These are phyloP conservation scores for Catharus bicknelli DNA, from an alignment of 2,113 vertebrate species.

Conservation along the genomic window DNA sequence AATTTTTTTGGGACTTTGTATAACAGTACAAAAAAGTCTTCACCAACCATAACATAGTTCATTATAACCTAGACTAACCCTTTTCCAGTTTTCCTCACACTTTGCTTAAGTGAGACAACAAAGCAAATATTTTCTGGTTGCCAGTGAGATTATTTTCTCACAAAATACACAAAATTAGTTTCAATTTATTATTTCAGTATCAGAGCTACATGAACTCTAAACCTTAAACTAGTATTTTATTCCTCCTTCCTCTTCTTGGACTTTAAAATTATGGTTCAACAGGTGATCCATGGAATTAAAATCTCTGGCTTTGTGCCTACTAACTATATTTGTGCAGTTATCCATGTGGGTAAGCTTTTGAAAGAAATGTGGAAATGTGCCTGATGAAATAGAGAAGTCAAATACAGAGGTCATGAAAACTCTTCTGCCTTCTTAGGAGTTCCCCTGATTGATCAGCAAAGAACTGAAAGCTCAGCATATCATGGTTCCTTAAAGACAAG, in stretches of 20 bases:
- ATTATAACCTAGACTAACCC: background rate
- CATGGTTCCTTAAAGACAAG: fast-evolving
- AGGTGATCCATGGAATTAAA: background rate
- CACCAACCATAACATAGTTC: background rate
- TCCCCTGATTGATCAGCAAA: slow-evolving; percentile 21
- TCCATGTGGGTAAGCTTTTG: background rate
- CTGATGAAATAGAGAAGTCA: background rate
- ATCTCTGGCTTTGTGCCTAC: background rate
- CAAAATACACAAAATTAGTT: background rate
- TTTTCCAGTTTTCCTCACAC: background rate
- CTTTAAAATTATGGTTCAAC: background rate
- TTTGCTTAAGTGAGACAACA: background rate
- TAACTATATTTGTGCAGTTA: background rate
- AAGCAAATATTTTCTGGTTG: background rate
- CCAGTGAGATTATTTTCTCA: background rate
- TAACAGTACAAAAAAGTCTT: background rate
- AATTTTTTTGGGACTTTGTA: background rate
- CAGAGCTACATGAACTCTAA: slow-evolving; percentile 2
- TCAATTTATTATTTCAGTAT: slow-evolving; percentile 12
- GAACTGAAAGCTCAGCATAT: background rate
- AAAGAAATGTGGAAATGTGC: background rate
- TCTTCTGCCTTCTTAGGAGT: background rate
- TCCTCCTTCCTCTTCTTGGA: background rate
- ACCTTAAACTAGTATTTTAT: background rate
- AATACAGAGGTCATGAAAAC: background rate